Evolutionary conservation across 1,140 invertebrate species (phyloP), one percentile per base, ranked within the genome.

Genomic region (Conus betulinus): DNA sequence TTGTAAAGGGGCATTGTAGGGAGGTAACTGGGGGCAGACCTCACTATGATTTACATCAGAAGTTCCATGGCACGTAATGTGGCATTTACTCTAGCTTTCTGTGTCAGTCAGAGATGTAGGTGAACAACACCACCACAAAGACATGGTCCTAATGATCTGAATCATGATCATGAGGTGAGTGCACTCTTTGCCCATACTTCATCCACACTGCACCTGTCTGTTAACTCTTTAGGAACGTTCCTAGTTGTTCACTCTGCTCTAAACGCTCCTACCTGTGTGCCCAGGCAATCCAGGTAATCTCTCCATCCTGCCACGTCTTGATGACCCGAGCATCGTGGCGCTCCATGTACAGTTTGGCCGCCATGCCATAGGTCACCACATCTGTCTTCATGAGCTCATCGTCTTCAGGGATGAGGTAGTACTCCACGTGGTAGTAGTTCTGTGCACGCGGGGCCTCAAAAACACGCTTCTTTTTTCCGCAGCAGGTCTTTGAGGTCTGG

Each of bases 201-300:
- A 39, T 39, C 39, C 39, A 39, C 39, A 39, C 39, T 39, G 39
- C 0, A 3, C 39, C 39, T 39, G 39, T 39, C 39, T 39, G 39
- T 39, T 39, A 39, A 39, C 39, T 39, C 39, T 39, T 3, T 39
- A 3, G 39, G 39, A 39, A 39, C 39, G 39, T 39, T 39, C 39
- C 39, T 39, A 39, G 39, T 39, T 39, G 39, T 39, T 39, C 39
- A 39, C 39, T 39, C 39, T 39, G 39, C 39, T 39, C 39, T 39
- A 39, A 39, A 39, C 17, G 4, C 25, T 20, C 83, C 86, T 91
- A 95, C 95, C 91, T 93, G 81, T 95, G 91, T 27, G 93, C 91
- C 94, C 94, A 95, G 11, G 94, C 92, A 0, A 95, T 90, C 95
- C 95, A 95, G 11, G 95, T 94, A 23, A 93, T 87, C 57, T 94